phyloP scores from a whole-genome alignment of 2,888 invertebrate genomes.

The Leptopilina myrica region DNA sequence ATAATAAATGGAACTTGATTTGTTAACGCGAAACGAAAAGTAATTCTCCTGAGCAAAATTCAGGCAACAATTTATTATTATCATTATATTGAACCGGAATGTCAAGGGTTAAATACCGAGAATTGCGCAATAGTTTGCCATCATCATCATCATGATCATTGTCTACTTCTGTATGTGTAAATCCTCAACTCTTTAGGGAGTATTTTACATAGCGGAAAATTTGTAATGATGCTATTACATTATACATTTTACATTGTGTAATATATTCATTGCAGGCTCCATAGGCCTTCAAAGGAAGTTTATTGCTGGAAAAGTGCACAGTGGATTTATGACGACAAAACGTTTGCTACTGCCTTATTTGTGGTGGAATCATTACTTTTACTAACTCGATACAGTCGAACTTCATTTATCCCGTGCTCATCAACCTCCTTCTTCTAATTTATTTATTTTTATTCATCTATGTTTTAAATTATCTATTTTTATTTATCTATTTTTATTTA shows the following conservation, averaged over 20 bases:
- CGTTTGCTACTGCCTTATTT: slow-evolving; percentile 23
- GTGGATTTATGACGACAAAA: slow-evolving; percentile 35
- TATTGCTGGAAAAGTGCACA: slow-evolving; percentile 11
- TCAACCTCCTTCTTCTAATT: too few species aligned
- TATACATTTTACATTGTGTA: slow-evolving; percentile 30
- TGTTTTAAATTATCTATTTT: too few species aligned
- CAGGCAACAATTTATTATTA: not conserved
- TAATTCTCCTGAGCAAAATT: not conserved
- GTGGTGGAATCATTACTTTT: not conserved
- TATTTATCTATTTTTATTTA: too few species aligned
- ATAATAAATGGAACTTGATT: not conserved
- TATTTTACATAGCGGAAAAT: not conserved
- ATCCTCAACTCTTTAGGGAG: not conserved
- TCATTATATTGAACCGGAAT: not conserved
- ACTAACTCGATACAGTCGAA: not conserved
- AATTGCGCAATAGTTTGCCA: slow-evolving; percentile 21
- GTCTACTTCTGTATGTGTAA: not conserved
- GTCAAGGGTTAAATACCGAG: slow-evolving; percentile 36
- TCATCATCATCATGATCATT: not conserved
- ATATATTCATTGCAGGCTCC: not conserved
- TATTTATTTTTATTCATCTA: too few species aligned
- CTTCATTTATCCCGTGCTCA: too few species aligned
- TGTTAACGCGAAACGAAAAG: not conserved
- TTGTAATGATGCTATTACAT: slow-evolving; percentile 29
- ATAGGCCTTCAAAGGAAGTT: slow-evolving; percentile 25